Conservation (phyloP, 2,797 vertebrate species). For the Neosilurus mollespiculum region DNA sequence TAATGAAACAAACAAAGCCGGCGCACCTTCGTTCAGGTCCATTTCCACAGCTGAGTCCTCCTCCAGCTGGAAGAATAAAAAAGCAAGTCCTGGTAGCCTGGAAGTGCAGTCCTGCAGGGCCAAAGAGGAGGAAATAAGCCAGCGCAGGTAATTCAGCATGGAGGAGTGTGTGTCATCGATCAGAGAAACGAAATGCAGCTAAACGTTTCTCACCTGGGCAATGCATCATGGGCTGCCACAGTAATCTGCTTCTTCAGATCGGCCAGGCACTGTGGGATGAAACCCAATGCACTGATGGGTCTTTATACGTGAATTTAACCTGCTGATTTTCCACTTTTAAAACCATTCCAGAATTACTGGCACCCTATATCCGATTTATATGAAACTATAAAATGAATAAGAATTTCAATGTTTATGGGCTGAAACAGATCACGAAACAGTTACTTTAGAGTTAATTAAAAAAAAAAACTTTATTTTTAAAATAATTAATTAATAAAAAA, state of each 20-base stretch:
- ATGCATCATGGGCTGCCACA: not conserved
- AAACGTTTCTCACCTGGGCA: not conserved
- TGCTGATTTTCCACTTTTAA: not conserved
- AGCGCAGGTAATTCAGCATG: not conserved
- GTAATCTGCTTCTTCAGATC: constrained; percentile 14
- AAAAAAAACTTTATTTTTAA: no score
- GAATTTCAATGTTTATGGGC: not conserved
- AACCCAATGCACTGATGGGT: not conserved
- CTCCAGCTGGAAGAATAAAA: constrained; percentile 1
- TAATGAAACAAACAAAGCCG: constrained; percentile 6
- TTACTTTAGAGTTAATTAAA: not conserved
- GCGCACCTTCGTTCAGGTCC: not conserved
- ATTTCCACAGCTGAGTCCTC: not conserved
- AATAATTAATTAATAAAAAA: no score
- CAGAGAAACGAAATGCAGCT: not conserved
- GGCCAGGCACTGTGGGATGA: not conserved
- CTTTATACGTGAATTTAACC: not conserved
- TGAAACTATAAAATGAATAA: not conserved
- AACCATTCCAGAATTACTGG: not conserved
- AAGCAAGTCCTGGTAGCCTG: not conserved
- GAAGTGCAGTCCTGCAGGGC: not conserved
- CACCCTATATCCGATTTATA: not conserved
- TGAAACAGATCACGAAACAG: not conserved
- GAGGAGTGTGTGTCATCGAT: not conserved
- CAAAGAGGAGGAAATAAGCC: not conserved